Conservation (phyloP, 1,140 invertebrate species). For the Paralvinella palmiformis region DNA sequence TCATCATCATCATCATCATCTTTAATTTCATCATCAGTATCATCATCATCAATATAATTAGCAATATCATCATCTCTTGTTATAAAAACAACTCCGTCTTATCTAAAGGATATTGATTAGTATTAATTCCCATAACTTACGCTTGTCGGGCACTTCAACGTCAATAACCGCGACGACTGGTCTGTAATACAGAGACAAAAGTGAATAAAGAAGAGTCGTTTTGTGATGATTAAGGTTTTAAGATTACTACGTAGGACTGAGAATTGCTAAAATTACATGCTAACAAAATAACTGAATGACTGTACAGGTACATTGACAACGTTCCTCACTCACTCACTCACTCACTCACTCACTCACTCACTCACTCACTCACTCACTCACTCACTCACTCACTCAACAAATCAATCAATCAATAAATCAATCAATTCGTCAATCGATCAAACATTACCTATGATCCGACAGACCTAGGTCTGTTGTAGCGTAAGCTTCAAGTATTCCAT, state of each 20-base stretch:
- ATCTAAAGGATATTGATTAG: no score
- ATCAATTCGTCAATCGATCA: background rate
- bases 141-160: no score
- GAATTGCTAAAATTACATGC: background rate
- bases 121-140: no score
- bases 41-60: no score
- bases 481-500: no score
- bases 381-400: background rate
- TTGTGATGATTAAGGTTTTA: background rate
- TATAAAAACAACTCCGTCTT: no score
- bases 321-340: background rate
- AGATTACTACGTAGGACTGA: background rate
- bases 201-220: slow-evolving; percentile 1
- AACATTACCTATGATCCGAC: no score
- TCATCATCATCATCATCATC: no score
- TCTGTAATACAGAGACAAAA: background rate
- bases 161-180: no score
- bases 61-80: no score
- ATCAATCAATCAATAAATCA: background rate
- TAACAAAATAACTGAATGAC: background rate
- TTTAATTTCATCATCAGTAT: no score
- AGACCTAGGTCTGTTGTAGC: no score
- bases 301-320: background rate
- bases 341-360: background rate
- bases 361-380: background rate